Base-by-base conservation (phyloP, 1,140 invertebrate species). In the Cardiocondyla obscurior region DNA sequence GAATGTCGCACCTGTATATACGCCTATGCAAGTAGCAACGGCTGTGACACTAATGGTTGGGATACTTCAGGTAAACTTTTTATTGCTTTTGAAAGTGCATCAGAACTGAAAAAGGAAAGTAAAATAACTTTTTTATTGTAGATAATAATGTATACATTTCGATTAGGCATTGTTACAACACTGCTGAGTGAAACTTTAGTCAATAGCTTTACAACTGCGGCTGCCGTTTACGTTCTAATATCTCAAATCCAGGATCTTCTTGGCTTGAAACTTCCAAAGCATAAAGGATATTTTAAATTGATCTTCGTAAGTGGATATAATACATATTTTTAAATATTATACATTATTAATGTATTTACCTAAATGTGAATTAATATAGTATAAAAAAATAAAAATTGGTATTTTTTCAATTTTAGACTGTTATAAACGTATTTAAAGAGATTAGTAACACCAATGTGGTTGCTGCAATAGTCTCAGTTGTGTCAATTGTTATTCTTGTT, bases 231-330 rank as follows among this genome's bases (percentile, higher is more conserved):
- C 90, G 98, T 99, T 49, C 93, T 98, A 5, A 96, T 96, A 0
- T 98, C 98, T 12, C 98, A 99, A 94, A 93, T 99, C 4, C 98
- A 98, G 92, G 97, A 98, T 93, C 94, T 99, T 1, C 94, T 99
- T 72, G 98, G 98, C n/a, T 92, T 99, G 1, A 94, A 93, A 42
- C 92, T 98, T 51, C 93, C 92, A 2, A 95, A 95, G 42, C 94
- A 95, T 73, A 96, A 95, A 81, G 96, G 97, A n/a, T 94, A 96
- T 49, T 98, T 98, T 88, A 96, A 97, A 91, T 94, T 97, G 73
- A 93, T 97, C 55, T 95, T 95, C 89, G 96, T 96, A 93, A 94
- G 95, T 94, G 86, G 22, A 64, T 10, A 60, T 62, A 46, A 28
- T 53, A 33, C 0, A 67, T 67, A 55, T 44, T 55, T 42, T 6